These are phyloP conservation scores for Petrocephalus zakoni DNA, from an alignment of 2,113 vertebrate species.

Conservation along the genomic window DNA sequence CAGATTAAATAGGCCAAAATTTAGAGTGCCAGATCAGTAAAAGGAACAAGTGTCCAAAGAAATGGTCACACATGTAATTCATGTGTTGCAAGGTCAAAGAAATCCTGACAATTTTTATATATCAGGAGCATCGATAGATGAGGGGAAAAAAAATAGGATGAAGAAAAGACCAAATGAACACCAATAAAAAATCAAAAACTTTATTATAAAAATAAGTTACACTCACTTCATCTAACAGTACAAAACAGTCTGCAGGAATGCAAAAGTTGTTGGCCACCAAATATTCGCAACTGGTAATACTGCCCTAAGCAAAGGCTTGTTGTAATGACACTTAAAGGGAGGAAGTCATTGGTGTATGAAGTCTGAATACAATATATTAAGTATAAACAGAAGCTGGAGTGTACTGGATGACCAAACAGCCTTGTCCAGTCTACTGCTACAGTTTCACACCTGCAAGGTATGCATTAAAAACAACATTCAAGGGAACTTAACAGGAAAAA, in stretches of 20 bases:
- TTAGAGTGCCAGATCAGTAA: background rate
- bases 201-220: slow-evolving; percentile 99
- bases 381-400: slow-evolving; percentile 62
- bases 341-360: slow-evolving; percentile 69
- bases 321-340: slow-evolving; percentile 74
- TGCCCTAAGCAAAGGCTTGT: slow-evolving; percentile 77
- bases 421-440: slow-evolving; percentile 37
- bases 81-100: background rate
- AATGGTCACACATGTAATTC: background rate
- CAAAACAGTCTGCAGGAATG: slow-evolving; percentile 99
- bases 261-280: slow-evolving; percentile 99
- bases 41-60: background rate
- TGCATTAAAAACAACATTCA: background rate
- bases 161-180: slow-evolving; percentile 48
- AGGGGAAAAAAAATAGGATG: no score
- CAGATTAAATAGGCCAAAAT: background rate
- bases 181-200: slow-evolving; percentile 92
- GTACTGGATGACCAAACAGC: slow-evolving; percentile 33
- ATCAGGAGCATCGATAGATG: no score
- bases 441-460: slow-evolving; percentile 28
- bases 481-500: background rate
- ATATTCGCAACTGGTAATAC: slow-evolving; percentile 98
- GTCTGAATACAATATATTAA: slow-evolving; percentile 63
- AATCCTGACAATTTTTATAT: no score
- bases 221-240: slow-evolving; percentile 99